Conservation (phyloP, 2,888 invertebrate species). For the Zele albiditarsus region DNA sequence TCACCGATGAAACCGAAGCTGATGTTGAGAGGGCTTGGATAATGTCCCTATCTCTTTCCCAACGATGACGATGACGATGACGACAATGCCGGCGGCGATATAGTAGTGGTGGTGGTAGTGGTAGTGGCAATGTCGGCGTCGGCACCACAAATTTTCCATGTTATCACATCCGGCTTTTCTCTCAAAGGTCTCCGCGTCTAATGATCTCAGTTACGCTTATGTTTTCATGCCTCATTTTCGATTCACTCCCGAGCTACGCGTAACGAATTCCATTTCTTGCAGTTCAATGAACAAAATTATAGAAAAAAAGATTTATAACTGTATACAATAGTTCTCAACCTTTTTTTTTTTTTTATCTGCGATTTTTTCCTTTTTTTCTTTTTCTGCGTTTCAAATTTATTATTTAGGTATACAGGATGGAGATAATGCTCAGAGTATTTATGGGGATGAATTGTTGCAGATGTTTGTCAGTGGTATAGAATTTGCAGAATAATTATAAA, state of each 20-base stretch:
- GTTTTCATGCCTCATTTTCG: conserved; percentile 37
- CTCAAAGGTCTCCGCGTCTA: conserved; percentile 2
- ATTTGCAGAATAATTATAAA: neutral
- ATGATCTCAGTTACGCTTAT: conserved; percentile 18
- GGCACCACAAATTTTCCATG: conserved; percentile 37
- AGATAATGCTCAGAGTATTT: neutral
- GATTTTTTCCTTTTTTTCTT: neutral
- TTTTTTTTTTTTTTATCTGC: neutral
- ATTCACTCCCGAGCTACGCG: conserved; percentile 34
- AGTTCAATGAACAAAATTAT: neutral
- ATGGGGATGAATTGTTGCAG: neutral
- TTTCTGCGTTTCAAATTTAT: neutral
- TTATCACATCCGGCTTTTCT: conserved; percentile 39
- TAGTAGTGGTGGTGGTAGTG: neutral
- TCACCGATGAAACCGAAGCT: conserved; percentile 40
- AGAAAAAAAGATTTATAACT: neutral
- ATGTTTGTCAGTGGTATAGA: neutral
- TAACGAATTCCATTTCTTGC: conserved; percentile 25
- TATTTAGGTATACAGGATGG: neutral
- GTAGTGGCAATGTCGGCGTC: neutral
- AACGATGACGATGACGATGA: conserved; percentile 20
- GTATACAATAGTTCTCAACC: neutral
- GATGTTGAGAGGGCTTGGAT: conserved; percentile 24
- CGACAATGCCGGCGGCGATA: conserved; percentile 36
- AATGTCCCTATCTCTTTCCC: conserved; percentile 24